Evolutionary conservation across 2,797 vertebrate genomes (phyloP).

Genomic region (Peromyscus nudipes): DNA sequence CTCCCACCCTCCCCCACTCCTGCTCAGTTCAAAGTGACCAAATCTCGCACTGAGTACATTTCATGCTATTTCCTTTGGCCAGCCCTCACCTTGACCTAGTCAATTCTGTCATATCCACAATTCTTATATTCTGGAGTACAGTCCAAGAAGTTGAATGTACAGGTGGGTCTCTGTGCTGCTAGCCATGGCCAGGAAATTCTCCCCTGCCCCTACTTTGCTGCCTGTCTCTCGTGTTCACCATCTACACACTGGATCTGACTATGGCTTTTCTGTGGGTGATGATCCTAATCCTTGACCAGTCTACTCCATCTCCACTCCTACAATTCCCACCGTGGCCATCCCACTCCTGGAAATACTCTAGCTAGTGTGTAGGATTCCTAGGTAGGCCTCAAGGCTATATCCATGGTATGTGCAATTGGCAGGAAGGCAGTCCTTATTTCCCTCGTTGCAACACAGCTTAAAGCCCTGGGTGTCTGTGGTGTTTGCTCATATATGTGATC

Average conservation of each 20-base stretch:
- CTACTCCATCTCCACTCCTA: background rate
- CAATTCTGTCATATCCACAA: background rate
- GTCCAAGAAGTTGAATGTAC: background rate
- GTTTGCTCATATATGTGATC: background rate
- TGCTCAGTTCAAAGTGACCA: background rate
- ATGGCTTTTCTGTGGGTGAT: background rate
- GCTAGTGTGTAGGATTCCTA: background rate
- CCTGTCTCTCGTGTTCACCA: background rate
- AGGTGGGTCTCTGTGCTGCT: background rate
- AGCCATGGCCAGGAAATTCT: background rate
- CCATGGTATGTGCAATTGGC: background rate
- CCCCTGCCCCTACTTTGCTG: background rate
- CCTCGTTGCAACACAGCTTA: background rate
- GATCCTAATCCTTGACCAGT: background rate
- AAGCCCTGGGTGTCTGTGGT: background rate
- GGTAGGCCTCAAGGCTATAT: background rate
- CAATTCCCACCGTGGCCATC: background rate
- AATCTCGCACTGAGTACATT: background rate
- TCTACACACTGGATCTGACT: background rate
- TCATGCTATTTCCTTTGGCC: background rate
- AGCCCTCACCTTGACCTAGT: background rate
- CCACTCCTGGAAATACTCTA: background rate
- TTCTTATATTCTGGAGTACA: background rate
- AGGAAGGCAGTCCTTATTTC: background rate
- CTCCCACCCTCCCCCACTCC: no score